Evolutionary conservation across 2,888 invertebrate genomes (phyloP).

Genomic region (Cephus pygmeus): DNA sequence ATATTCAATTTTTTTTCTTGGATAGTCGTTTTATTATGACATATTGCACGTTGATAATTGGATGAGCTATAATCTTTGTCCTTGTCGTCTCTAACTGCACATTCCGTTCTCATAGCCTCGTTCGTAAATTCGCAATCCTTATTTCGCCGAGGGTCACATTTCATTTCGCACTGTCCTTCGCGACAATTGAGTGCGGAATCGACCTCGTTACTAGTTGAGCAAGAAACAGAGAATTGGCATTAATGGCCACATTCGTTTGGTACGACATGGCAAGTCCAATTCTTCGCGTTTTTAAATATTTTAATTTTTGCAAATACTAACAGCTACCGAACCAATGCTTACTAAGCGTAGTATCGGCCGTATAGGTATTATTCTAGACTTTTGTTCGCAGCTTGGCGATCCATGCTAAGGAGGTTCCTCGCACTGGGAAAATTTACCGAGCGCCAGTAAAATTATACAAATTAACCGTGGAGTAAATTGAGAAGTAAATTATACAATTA

Average conservation of each 20-base stretch:
- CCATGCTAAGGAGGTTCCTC: background rate
- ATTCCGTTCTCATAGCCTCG: background rate
- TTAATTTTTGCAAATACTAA: background rate
- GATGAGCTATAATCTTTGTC: background rate
- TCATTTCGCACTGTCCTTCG: background rate
- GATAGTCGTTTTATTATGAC: background rate
- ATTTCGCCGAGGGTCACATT: background rate
- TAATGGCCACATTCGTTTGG: background rate
- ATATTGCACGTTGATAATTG: background rate
- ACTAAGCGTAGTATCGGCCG: background rate
- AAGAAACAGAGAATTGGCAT: background rate
- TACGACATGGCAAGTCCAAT: background rate
- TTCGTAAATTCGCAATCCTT: background rate
- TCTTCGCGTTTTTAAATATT: background rate
- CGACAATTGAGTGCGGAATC: background rate
- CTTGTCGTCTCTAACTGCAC: background rate
- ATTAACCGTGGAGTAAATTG: slow-evolving; percentile 51
- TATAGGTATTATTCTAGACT: background rate
- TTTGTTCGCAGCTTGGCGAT: background rate
- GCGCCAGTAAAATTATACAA: slow-evolving; percentile 43
- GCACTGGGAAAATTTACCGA: slow-evolving; percentile 2
- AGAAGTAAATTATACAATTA: slow-evolving; percentile 50
- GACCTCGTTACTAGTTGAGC: background rate
- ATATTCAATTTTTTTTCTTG: background rate
- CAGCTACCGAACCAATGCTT: no score